A percentile compares a stretch with the other conserved stretches of the same genome.
phyloP scores from a whole-genome alignment of 2,888 invertebrate genomes.

The Amaurobius ferox region DNA sequence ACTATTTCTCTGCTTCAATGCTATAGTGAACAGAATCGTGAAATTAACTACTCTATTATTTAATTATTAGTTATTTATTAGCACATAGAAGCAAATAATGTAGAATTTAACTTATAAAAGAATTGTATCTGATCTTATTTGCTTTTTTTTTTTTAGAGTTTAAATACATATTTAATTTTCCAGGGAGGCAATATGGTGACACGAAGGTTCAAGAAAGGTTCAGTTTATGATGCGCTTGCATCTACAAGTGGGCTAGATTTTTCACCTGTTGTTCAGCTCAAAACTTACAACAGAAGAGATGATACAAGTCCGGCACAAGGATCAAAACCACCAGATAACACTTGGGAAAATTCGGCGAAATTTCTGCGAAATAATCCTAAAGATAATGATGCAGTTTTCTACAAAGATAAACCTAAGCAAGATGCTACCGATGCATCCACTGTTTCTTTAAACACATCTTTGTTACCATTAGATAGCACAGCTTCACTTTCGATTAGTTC shows the following conservation, averaged over 20 bases:
- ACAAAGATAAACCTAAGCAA: constrained; percentile 17
- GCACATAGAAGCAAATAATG: too few relatives aligned
- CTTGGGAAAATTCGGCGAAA: constrained; percentile 37
- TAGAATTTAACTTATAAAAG: too few relatives aligned
- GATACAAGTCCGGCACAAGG: constrained; percentile 28
- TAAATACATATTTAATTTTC: background rate
- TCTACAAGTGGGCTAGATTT: constrained; percentile 73
- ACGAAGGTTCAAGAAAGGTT: constrained; percentile 73
- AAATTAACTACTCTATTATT: too few relatives aligned
- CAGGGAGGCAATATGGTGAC: constrained; percentile 72
- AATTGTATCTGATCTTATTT: too few relatives aligned
- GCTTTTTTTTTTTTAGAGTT: too few relatives aligned
- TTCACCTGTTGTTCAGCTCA: constrained; percentile 72
- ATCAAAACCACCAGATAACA: constrained; percentile 31
- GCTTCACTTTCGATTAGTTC: background rate
- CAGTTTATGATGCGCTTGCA: constrained; percentile 74
- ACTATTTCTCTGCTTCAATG: too few relatives aligned
- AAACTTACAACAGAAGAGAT: constrained; percentile 68
- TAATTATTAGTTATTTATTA: too few relatives aligned
- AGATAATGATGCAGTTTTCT: constrained; percentile 7
- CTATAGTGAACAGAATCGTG: too few relatives aligned
- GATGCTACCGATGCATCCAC: constrained; percentile 11
- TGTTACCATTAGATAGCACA: background rate
- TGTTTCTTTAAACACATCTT: constrained; percentile 5
- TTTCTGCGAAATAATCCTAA: constrained; percentile 15